These are phyloP conservation scores for Planiliza haematocheilus DNA, from an alignment of 2,113 vertebrate species.

Conservation along the genomic window DNA sequence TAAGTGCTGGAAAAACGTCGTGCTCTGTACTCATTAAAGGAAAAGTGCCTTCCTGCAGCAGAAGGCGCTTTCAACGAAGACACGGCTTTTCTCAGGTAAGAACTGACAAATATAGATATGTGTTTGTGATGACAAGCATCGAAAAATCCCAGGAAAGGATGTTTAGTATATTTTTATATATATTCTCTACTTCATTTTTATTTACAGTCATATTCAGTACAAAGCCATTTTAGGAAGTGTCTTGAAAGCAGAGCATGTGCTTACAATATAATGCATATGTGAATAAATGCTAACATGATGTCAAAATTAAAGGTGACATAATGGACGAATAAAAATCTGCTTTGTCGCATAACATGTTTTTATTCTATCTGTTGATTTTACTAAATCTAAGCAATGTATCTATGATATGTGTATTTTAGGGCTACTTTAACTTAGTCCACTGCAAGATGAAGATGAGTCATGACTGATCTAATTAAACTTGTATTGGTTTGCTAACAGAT, in stretches of 20 bases:
- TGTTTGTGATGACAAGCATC: too few relatives aligned
- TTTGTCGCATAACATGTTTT: background rate
- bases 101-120: background rate
- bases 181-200: background rate
- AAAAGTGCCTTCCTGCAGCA: slow-evolving; percentile 1
- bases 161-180: too few relatives aligned
- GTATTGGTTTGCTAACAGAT: background rate
- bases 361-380: too few relatives aligned
- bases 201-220: background rate
- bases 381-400: too few relatives aligned
- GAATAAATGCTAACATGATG: too few relatives aligned
- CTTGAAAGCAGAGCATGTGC: background rate
- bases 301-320: background rate
- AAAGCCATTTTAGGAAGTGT: background rate
- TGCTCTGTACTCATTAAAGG: slow-evolving; percentile 44
- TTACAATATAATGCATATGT: background rate
- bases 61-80: background rate
- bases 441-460: too few relatives aligned
- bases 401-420: too few relatives aligned
- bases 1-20: slow-evolving; percentile 59
- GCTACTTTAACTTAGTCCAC: too few relatives aligned
- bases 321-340: background rate
- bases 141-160: background rate
- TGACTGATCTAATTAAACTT: too few relatives aligned
- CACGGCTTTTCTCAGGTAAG: slow-evolving; percentile 60